Evolutionary conservation across 1,140 invertebrate species (phyloP).

Genomic region (Diuraphis noxia): DNA sequence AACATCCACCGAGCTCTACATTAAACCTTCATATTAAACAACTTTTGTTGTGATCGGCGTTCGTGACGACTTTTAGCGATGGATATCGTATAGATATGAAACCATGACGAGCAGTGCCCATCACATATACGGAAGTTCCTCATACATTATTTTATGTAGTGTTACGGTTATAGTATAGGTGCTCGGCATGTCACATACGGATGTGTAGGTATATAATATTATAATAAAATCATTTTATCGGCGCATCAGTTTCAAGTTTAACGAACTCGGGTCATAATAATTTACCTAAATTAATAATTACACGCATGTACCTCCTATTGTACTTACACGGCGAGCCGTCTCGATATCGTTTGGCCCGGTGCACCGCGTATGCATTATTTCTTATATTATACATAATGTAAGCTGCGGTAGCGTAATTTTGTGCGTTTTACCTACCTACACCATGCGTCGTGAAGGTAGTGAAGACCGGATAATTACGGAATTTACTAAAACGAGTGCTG

Average conservation of each 20-base stretch:
- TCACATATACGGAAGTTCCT: background rate
- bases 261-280: constrained; percentile 22
- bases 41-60: background rate
- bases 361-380: background rate
- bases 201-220: too few relatives aligned
- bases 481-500: constrained; percentile 20
- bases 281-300: background rate
- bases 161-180: background rate
- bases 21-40: background rate
- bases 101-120: background rate
- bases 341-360: background rate
- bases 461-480: constrained; percentile 38
- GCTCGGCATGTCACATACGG: background rate
- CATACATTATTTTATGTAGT: background rate
- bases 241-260: background rate
- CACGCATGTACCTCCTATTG: background rate
- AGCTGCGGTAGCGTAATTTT: background rate
- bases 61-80: background rate
- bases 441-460: too few relatives aligned
- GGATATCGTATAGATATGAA: background rate
- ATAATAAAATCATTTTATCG: background rate
- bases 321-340: background rate
- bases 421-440: background rate
- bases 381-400: background rate
- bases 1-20: background rate